These are phyloP conservation scores for Didymodactylos carnosus DNA, from an alignment of 2,888 invertebrate species.

Conservation along the genomic window DNA sequence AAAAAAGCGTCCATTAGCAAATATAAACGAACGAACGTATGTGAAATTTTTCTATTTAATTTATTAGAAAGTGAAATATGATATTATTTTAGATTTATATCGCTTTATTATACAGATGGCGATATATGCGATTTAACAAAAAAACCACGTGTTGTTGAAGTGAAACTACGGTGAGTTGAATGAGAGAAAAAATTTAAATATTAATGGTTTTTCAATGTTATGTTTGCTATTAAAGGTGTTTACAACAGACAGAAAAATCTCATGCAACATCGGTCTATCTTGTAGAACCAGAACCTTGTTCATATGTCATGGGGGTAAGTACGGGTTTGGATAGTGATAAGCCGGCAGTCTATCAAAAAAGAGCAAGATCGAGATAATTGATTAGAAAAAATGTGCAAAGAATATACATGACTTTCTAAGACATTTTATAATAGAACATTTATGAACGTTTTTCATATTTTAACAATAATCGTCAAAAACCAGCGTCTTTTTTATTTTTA, in stretches of 20 bases:
- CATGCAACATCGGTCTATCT: conserved; percentile 67
- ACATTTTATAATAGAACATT: too few species aligned
- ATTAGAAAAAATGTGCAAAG: too few species aligned
- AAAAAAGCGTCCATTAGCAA: conserved; percentile 49
- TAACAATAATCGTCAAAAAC: too few species aligned
- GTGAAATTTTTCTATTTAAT: not conserved
- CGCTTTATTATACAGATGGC: conserved; percentile 68
- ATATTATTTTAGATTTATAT: conserved; percentile 43
- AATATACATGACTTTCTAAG: too few species aligned
- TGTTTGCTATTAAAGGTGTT: conserved; percentile 37
- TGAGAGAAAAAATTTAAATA: not conserved
- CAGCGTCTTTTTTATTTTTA: too few species aligned
- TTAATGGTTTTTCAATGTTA: not conserved
- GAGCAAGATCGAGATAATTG: too few species aligned
- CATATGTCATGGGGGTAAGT: conserved; percentile 55
- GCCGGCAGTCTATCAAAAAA: too few species aligned
- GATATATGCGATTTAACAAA: conserved; percentile 53
- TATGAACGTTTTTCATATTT: too few species aligned
- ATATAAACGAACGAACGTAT: conserved; percentile 21
- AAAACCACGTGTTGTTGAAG: conserved; percentile 53
- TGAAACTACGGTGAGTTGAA: conserved; percentile 31
- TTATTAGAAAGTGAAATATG: not conserved
- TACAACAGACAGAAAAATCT: conserved; percentile 34
- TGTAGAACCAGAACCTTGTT: conserved; percentile 71
- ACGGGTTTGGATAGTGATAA: too few species aligned